These are phyloP conservation scores for Crocallis elinguaria DNA, from an alignment of 2,888 invertebrate species.

Conservation along the genomic window DNA sequence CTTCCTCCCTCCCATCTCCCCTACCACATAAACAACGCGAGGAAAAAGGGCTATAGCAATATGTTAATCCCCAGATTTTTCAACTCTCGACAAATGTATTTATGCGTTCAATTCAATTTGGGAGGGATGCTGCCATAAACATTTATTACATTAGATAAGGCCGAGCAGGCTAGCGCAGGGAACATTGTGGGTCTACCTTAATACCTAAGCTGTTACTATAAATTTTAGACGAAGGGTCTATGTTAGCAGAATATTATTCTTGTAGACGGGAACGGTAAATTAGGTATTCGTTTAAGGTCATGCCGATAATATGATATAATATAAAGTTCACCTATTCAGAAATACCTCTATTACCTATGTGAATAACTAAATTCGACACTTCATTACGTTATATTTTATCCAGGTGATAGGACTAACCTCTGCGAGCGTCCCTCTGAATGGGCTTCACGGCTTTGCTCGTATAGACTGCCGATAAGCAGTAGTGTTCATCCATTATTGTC, in stretches of 20 bases:
- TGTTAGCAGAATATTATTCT: slow-evolving; percentile 16
- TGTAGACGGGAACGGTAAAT: slow-evolving; percentile 8
- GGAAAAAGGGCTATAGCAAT: background rate
- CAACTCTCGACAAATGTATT: background rate
- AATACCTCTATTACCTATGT: no score
- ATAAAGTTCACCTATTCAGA: background rate
- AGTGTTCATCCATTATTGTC: no score
- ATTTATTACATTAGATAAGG: slow-evolving; percentile 13
- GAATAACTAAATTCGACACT: no score
- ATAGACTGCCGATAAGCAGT: no score
- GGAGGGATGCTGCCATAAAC: slow-evolving; percentile 5
- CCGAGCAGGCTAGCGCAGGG: background rate
- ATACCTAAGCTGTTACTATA: slow-evolving; percentile 15
- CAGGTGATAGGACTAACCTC: no score
- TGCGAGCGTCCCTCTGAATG: no score
- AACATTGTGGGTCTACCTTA: slow-evolving; percentile 16
- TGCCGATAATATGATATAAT: background rate
- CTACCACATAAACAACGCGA: no score
- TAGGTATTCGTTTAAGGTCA: background rate
- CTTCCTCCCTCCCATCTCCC: no score
- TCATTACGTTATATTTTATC: no score
- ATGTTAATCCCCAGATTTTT: no score
- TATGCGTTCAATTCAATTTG: slow-evolving; percentile 17
- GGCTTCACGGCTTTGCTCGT: no score
- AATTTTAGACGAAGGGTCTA: slow-evolving; percentile 21